Evolutionary conservation across 2,797 vertebrate genomes (phyloP).

Genomic region (Acrocephalus scirpaceus): DNA sequence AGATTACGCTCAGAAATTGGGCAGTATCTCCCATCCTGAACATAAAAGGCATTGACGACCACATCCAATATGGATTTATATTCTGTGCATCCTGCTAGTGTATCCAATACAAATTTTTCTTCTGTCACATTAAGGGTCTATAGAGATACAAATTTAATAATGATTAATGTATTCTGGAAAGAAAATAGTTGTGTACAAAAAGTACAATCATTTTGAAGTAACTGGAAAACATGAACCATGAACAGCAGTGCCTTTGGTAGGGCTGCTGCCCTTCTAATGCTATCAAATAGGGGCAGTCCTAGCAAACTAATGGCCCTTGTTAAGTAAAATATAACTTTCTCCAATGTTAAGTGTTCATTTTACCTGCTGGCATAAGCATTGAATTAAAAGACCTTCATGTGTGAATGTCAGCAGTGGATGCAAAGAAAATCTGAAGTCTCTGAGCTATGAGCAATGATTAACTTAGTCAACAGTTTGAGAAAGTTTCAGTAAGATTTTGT

Average conservation of each 20-base stretch:
- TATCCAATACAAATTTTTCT: slow-evolving; percentile 79
- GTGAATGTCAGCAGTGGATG: background rate
- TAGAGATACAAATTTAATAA: slow-evolving; percentile 15
- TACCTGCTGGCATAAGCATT: background rate
- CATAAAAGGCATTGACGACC: slow-evolving; percentile 85
- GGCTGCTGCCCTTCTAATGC: background rate
- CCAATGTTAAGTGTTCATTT: background rate
- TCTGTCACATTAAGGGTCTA: slow-evolving; percentile 75
- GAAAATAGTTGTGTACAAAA: background rate
- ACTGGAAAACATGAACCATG: background rate
- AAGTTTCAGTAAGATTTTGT: background rate
- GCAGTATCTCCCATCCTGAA: slow-evolving; percentile 73
- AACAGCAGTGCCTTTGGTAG: background rate
- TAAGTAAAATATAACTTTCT: background rate
- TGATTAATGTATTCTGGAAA: background rate
- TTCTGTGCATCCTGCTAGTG: slow-evolving; percentile 85
- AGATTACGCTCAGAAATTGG: slow-evolving; percentile 78
- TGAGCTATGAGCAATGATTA: background rate
- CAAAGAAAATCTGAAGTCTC: background rate
- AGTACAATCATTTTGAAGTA: background rate
- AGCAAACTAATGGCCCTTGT: background rate
- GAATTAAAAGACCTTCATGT: background rate
- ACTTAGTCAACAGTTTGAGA: background rate
- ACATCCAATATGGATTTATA: slow-evolving; percentile 82
- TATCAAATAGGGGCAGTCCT: background rate